Conservation (phyloP, 2,888 invertebrate species). For the Drosophila tanythrix region DNA sequence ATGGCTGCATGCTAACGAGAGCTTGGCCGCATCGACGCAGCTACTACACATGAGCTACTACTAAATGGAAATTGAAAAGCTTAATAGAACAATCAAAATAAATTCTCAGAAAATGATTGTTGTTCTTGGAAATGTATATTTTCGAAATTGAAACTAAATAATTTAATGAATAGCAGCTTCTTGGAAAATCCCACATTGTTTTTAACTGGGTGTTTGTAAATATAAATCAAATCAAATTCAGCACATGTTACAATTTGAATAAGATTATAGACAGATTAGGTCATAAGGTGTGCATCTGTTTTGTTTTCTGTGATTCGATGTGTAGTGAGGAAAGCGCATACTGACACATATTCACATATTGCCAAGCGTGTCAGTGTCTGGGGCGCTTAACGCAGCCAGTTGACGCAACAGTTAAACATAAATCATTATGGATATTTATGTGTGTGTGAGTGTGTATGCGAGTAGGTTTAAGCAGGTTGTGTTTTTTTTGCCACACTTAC, state of each 20-base stretch:
- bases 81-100: background rate
- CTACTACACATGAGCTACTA: no score
- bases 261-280: no score
- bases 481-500: slow-evolving; percentile 37
- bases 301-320: background rate
- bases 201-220: background rate
- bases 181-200: background rate
- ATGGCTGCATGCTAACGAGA: no score
- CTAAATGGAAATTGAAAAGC: background rate
- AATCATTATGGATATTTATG: slow-evolving; percentile 27
- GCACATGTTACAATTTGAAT: background rate
- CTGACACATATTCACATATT: slow-evolving; percentile 34
- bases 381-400: slow-evolving; percentile 45
- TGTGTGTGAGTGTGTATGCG: slow-evolving; percentile 5
- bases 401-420: slow-evolving; percentile 69
- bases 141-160: background rate
- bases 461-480: slow-evolving; percentile 22
- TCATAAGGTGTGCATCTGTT: background rate
- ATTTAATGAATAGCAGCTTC: background rate
- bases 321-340: slow-evolving; percentile 25
- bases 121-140: background rate
- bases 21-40: no score
- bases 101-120: background rate
- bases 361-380: slow-evolving; percentile 26
- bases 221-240: background rate